Percentiles rank a stretch among this genome's conserved stretches.
These are phyloP conservation scores for Halcyon senegalensis DNA, from an alignment of 2,113 vertebrate species.

Conservation along the genomic window DNA sequence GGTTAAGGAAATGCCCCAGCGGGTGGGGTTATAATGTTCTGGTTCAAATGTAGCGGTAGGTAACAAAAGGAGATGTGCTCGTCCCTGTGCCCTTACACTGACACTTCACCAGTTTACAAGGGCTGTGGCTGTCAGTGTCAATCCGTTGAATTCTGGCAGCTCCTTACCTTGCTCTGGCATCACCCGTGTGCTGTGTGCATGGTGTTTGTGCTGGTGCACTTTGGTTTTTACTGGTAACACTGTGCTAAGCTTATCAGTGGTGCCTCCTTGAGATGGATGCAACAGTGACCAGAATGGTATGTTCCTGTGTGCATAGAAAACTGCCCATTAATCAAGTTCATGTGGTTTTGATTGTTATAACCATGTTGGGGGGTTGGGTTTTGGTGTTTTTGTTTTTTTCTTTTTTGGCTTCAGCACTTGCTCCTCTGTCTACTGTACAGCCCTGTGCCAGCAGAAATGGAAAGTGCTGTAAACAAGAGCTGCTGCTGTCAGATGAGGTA, in stretches of 20 bases:
- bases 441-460: neutral
- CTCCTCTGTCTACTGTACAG: accelerated
- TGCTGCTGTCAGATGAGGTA: accelerated
- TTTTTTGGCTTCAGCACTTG: neutral
- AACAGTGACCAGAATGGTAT: accelerated
- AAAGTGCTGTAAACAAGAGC: accelerated
- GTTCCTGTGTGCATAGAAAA: accelerated
- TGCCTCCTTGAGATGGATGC: accelerated
- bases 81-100: accelerated
- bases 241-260: neutral
- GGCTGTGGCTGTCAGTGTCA: accelerated
- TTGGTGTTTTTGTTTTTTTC: neutral
- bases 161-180: accelerated
- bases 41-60: accelerated
- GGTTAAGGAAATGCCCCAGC: too few relatives aligned
- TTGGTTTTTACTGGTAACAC: accelerated
- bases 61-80: accelerated
- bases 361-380: accelerated
- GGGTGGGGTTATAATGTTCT: accelerated
- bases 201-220: neutral
- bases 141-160: accelerated
- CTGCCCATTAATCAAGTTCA: accelerated
- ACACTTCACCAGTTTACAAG: accelerated
- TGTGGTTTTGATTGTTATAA: accelerated
- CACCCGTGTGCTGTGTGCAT: accelerated